Percentiles rank a stretch among this genome's conserved stretches.
Conservation (phyloP, 2,797 vertebrate species). For the Pseudomugil tenellus region DNA sequence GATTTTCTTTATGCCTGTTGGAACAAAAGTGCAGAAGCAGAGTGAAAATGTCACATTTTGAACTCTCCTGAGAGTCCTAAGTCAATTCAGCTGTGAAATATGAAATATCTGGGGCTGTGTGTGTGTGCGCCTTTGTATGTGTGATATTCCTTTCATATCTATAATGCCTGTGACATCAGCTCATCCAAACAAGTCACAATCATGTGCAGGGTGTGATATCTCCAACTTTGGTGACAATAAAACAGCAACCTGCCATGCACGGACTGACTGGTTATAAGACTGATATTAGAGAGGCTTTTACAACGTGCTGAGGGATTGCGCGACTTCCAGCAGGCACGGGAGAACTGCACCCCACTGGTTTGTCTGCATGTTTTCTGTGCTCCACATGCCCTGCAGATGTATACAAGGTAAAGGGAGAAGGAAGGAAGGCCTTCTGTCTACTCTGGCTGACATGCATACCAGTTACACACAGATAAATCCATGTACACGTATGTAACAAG, state of each 20-base stretch:
- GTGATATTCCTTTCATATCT: slow-evolving; percentile 75
- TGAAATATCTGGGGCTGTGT: slow-evolving; percentile 64
- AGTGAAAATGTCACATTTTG: slow-evolving; percentile 83
- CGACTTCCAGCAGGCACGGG: slow-evolving; percentile 71
- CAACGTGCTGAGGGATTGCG: slow-evolving; percentile 69
- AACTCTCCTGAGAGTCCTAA: slow-evolving; percentile 83
- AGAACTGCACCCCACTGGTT: slow-evolving; percentile 69
- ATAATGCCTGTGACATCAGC: slow-evolving; percentile 66
- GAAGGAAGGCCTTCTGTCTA: slow-evolving; percentile 36
- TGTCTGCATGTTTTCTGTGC: slow-evolving; percentile 70
- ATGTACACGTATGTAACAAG: slow-evolving; percentile 38
- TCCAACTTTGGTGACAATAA: slow-evolving; percentile 68
- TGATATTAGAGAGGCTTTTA: slow-evolving; percentile 72
- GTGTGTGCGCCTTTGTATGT: slow-evolving; percentile 54
- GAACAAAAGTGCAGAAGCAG: slow-evolving; percentile 82
- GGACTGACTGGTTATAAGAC: slow-evolving; percentile 66
- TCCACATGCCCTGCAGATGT: slow-evolving; percentile 80
- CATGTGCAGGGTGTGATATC: slow-evolving; percentile 62
- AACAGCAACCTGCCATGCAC: slow-evolving; percentile 36
- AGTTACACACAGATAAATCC: slow-evolving; percentile 36
- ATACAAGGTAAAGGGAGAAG: slow-evolving; percentile 50
- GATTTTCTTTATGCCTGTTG: slow-evolving; percentile 78
- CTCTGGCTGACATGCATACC: slow-evolving; percentile 30
- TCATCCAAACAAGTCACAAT: slow-evolving; percentile 68
- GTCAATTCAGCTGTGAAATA: slow-evolving; percentile 81